Evolutionary conservation across 2,113 vertebrate species (phyloP).

Genomic region (Ivindomyrus marchei): DNA sequence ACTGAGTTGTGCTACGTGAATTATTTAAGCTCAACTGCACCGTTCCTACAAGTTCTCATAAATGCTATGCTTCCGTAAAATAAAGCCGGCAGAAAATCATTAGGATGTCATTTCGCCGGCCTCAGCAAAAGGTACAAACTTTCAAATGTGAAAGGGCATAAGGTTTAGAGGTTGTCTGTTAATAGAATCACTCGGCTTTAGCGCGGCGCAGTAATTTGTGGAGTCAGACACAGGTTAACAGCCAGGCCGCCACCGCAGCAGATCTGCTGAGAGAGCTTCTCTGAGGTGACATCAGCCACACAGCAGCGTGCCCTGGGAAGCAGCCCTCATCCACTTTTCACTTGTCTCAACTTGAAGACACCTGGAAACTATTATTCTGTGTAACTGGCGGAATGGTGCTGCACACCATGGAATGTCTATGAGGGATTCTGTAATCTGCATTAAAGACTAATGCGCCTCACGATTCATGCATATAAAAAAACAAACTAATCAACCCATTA

Average conservation of each 20-base stretch:
- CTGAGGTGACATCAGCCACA: conserved; percentile 6
- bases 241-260: not conserved
- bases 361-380: conserved; percentile 20
- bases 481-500: not conserved
- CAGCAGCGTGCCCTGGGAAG: conserved; percentile 6
- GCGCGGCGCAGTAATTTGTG: conserved; percentile 20
- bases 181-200: conserved; percentile 4
- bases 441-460: not conserved
- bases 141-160: not conserved
- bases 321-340: conserved; percentile 20
- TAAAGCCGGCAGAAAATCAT: not conserved
- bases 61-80: not conserved
- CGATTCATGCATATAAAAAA: not conserved
- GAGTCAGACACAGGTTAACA: conserved; percentile 26
- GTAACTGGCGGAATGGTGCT: conserved; percentile 22
- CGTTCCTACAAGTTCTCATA: not conserved
- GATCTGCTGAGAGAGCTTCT: conserved; percentile 3
- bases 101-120: not conserved
- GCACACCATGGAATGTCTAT: not conserved
- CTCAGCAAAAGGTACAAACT: conserved; percentile 9
- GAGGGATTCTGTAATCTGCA: not conserved
- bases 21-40: not conserved
- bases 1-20: not conserved
- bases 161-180: conserved; percentile 5
- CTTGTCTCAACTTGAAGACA: not conserved